Evolutionary conservation across 1,140 invertebrate species (phyloP).

Genomic region (Megalonaias nervosa): DNA sequence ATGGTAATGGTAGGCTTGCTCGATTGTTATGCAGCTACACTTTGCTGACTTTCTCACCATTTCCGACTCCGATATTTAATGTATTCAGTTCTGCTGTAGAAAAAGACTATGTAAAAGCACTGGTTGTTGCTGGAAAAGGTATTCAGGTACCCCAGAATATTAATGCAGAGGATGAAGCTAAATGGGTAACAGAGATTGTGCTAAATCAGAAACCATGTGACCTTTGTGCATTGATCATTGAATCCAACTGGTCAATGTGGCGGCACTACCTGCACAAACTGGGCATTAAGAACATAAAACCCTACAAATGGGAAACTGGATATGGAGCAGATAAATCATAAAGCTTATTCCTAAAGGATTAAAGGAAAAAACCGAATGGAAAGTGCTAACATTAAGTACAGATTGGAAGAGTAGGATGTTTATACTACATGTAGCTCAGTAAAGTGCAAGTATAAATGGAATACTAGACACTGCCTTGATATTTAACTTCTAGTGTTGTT

Average conservation of each 20-base stretch:
- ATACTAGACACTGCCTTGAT: no score
- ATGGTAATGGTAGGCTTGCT: conserved; percentile 21
- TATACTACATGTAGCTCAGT: no score
- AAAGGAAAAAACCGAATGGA: no score
- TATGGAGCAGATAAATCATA: no score
- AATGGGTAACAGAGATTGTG: neutral
- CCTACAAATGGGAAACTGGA: conserved; percentile 1
- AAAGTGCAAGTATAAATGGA: no score
- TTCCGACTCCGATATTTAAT: conserved; percentile 20
- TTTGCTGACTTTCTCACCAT: conserved; percentile 10
- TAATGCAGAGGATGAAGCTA: neutral
- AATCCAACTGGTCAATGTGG: conserved; percentile 23
- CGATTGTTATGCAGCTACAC: conserved; percentile 9
- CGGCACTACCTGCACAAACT: neutral
- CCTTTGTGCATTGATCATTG: conserved; percentile 14
- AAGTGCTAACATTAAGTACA: no score
- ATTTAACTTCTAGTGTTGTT: no score
- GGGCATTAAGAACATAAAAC: neutral
- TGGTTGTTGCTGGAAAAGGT: conserved; percentile 1
- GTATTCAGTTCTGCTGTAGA: conserved; percentile 5
- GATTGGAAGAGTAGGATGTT: no score
- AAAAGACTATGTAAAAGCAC: conserved; percentile 13
- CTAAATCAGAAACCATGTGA: conserved; percentile 6
- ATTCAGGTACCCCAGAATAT: neutral
- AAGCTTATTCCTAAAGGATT: no score